phyloP scores from a whole-genome alignment of 2,113 vertebrate species.

The Deroptyus accipitrinus region DNA sequence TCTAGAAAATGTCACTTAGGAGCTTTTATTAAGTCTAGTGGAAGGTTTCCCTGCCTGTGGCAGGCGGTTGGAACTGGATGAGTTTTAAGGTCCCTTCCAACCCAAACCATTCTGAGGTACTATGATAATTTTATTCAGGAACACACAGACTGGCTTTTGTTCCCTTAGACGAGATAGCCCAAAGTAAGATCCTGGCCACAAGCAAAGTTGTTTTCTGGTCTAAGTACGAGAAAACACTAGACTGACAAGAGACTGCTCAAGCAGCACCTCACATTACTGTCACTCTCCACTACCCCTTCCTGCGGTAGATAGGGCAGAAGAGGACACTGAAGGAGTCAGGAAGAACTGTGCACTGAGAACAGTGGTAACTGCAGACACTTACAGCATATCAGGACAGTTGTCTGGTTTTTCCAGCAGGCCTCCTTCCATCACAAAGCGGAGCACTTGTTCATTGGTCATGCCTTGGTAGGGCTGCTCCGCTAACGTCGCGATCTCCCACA shows the following conservation, averaged over 20 bases:
- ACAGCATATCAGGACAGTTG: constrained; percentile 98
- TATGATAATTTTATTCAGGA: background rate
- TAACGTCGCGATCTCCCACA: constrained; percentile 96
- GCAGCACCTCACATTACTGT: background rate
- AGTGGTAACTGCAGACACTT: constrained; percentile 25
- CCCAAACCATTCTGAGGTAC: background rate
- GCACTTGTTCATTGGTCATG: constrained; percentile 98
- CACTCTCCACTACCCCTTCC: background rate
- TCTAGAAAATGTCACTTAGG: background rate
- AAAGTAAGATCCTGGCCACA: background rate
- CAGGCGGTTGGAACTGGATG: background rate
- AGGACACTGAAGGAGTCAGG: background rate
- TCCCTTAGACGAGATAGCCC: background rate
- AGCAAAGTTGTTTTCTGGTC: background rate
- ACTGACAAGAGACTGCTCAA: background rate
- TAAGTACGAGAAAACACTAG: rapidly evolving
- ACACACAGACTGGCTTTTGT: background rate
- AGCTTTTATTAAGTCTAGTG: background rate
- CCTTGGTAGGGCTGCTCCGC: constrained; percentile 98
- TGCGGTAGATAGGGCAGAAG: rapidly evolving
- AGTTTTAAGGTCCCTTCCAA: background rate
- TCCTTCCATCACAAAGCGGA: constrained; percentile 98
- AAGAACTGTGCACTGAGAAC: background rate
- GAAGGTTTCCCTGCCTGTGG: background rate
- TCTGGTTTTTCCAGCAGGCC: constrained; percentile 96